A percentile compares a stretch with the other conserved stretches of the same genome.
Conservation (phyloP, 2,888 invertebrate species). For the Keiferia lycopersicella region DNA sequence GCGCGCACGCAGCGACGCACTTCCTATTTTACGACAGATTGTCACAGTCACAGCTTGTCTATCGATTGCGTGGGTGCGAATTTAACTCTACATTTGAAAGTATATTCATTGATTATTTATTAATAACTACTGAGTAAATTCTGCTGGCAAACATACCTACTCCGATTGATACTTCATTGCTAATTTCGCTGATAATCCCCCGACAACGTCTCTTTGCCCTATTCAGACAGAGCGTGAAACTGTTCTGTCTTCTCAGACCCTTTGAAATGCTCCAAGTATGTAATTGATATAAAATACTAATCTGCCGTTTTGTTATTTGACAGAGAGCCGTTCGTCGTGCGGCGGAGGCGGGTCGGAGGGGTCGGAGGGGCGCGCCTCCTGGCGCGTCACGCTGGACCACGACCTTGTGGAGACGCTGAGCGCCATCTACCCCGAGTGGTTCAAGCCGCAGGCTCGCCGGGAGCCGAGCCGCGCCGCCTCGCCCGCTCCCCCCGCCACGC, state of each 20-base stretch:
- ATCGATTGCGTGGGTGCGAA: conserved; percentile 10
- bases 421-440: conserved; percentile 97
- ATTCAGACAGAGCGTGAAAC: no score
- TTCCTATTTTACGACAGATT: conserved; percentile 28
- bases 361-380: conserved; percentile 88
- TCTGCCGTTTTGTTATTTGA: conserved; percentile 4
- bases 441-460: conserved; percentile 82
- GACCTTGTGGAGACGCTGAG: conserved; percentile 95
- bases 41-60: conserved; percentile 9
- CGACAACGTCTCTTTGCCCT: no score
- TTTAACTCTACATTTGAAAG: background rate
- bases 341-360: conserved; percentile 87
- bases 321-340: conserved; percentile 90
- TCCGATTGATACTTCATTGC: no score
- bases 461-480: conserved; percentile 67
- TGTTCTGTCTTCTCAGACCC: no score
- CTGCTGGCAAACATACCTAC: no score
- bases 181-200: no score
- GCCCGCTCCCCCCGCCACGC: conserved; percentile 61
- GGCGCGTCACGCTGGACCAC: conserved; percentile 96
- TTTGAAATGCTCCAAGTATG: background rate
- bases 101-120: background rate
- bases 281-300: background rate
- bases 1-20: conserved; percentile 29
- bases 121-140: no score